Evolutionary conservation across 2,888 invertebrate genomes (phyloP).

Genomic region (Phlogophora meticulosa): DNA sequence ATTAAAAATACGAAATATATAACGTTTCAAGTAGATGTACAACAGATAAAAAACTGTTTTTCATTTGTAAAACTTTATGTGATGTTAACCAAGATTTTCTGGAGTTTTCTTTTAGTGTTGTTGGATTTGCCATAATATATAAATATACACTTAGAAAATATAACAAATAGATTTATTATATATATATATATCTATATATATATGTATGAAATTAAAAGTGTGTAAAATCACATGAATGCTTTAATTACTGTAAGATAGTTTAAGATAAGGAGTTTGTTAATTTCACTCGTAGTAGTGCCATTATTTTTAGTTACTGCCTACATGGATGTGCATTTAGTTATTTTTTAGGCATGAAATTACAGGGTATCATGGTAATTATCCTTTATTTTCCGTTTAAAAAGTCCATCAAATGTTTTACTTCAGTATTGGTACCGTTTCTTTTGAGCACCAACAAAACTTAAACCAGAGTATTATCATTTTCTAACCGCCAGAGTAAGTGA

Average conservation of each 20-base stretch:
- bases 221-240: slow-evolving; percentile 85
- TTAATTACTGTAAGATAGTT: slow-evolving; percentile 90
- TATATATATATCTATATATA: slow-evolving; percentile 65
- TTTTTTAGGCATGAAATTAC: slow-evolving; percentile 85
- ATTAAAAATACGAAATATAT: slow-evolving; percentile 66
- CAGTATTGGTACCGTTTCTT: slow-evolving; percentile 6
- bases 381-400: slow-evolving; percentile 59
- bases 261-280: slow-evolving; percentile 72
- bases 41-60: slow-evolving; percentile 53
- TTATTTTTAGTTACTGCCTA: slow-evolving; percentile 69
- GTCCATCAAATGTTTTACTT: slow-evolving; percentile 32
- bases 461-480: not conserved
- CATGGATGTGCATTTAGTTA: slow-evolving; percentile 79
- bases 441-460: slow-evolving; percentile 9
- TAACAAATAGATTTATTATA: slow-evolving; percentile 69
- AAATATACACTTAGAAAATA: slow-evolving; percentile 68
- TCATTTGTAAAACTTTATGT: slow-evolving; percentile 64
- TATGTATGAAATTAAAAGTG: slow-evolving; percentile 75
- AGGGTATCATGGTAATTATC: slow-evolving; percentile 84
- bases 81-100: slow-evolving; percentile 60
- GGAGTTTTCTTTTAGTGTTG: slow-evolving; percentile 61
- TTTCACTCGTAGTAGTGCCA: slow-evolving; percentile 84
- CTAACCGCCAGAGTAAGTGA: not conserved
- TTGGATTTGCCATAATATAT: slow-evolving; percentile 71
- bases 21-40: slow-evolving; percentile 74